Evolutionary conservation across 2,797 vertebrate species (phyloP), one percentile per base, ranked within the genome.

Genomic region (Notamacropus eugenii): DNA sequence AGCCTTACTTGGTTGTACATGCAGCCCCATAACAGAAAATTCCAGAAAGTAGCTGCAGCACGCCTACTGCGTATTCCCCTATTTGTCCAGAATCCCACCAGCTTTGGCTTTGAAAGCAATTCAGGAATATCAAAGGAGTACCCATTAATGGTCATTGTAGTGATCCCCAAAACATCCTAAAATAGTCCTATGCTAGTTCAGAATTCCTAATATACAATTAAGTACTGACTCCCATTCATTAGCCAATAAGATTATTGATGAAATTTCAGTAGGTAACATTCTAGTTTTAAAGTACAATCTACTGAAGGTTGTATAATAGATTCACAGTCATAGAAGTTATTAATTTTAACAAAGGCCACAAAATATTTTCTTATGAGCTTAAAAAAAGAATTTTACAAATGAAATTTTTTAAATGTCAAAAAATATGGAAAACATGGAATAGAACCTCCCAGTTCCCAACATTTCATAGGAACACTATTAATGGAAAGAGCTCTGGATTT

Each of bases 321-420:
- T 96, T 98, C 97, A 95, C 93, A 98, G 82, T 59, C 52, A 92
- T 94, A 97, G 54, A 95, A 92, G 91, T 93, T 96, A 96, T 13
- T 92, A 62, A 96, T 55, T 95, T 93, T 94, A 97, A 95, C 46
- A 96, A 54, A 55, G 55, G 97, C 95, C 96, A 97, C 95, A 97
- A 90, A 97, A 52, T 52, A 97, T 97, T 97, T 97, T 97, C 97
- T 96, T 97, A 93, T 58, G 57, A 95, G 92, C 96, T 98, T 93
- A 96, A 98, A 98, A 90, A 97, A 97, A 97, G 93, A 96, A 97
- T 87, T 82, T n/a, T 16, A 16, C 34, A n/a, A 67, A 67, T 14
- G 31, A 62, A 62, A 74, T 0, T 46, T 46, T 82, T 46, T 3
- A 24, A 82, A 82, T 46, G 74, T 82, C 74, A 46, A 24, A 82